Conservation (phyloP, 2,113 vertebrate species). For the Notechis scutatus region DNA sequence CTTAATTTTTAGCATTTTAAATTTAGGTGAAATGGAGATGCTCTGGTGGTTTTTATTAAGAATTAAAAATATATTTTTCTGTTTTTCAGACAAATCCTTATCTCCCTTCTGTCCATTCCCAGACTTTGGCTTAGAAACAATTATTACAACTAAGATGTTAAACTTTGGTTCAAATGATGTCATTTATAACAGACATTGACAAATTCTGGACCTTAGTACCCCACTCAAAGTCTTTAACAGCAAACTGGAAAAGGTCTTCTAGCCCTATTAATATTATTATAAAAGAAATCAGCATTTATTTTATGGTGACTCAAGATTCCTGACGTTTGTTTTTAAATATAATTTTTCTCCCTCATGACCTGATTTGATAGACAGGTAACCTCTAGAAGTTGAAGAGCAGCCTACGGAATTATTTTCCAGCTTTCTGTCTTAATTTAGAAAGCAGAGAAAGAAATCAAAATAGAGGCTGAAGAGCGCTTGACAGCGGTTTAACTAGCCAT, state of each 20-base stretch:
- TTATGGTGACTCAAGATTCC: background rate
- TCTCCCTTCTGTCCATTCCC: background rate
- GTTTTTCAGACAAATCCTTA: background rate
- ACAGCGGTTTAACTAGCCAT: slow-evolving; percentile 57
- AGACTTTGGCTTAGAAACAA: background rate
- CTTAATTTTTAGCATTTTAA: background rate
- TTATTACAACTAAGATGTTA: background rate
- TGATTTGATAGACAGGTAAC: slow-evolving; percentile 31
- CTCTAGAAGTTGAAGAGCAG: slow-evolving; percentile 41
- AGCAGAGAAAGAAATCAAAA: slow-evolving; percentile 31
- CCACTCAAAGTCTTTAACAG: background rate
- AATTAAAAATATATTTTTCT: background rate
- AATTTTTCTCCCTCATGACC: background rate
- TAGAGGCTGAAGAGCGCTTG: slow-evolving; percentile 43
- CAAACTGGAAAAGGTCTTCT: background rate
- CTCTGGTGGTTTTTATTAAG: background rate
- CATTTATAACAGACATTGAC: background rate
- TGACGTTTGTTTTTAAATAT: background rate
- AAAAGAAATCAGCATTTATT: background rate
- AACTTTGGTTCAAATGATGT: background rate
- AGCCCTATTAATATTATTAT: background rate
- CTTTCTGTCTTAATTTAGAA: background rate
- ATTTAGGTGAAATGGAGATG: background rate
- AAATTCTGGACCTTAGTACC: background rate
- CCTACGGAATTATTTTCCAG: slow-evolving; percentile 43